These are phyloP conservation scores for Byasa hedistus DNA, from an alignment of 2,888 invertebrate genomes.

Conservation along the genomic window DNA sequence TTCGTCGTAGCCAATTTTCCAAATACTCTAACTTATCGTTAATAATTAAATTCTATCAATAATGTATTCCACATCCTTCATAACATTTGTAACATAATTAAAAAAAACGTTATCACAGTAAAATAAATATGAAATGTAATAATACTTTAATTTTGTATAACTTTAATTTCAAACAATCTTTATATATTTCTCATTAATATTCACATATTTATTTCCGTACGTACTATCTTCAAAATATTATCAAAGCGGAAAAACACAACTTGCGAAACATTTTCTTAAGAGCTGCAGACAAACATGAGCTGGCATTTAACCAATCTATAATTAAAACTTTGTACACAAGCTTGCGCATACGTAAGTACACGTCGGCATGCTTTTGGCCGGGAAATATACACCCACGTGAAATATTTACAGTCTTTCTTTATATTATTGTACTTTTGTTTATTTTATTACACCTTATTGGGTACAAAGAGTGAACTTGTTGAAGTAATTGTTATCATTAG, in stretches of 20 bases:
- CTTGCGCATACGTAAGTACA: conserved; percentile 51
- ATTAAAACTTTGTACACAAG: conserved; percentile 57
- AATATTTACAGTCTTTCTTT: conserved; percentile 34
- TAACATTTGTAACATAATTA: no score
- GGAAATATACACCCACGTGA: conserved; percentile 59
- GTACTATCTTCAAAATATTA: background rate
- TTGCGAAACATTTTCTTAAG: conserved; percentile 51
- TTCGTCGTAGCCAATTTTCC: background rate
- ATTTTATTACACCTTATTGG: no score
- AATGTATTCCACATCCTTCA: no score
- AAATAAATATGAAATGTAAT: no score
- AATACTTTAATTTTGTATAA: no score
- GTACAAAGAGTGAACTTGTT: no score
- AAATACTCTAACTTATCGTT: background rate
- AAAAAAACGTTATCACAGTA: no score
- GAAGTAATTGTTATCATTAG: no score
- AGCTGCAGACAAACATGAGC: conserved; percentile 57
- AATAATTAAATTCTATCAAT: background rate
- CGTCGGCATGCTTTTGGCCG: conserved; percentile 55
- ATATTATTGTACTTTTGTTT: background rate
- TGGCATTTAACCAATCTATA: conserved; percentile 74
- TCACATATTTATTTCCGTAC: background rate
- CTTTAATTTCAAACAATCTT: no score
- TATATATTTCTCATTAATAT: no score
- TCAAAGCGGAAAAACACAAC: background rate